A percentile compares a stretch with the other conserved stretches of the same genome.
phyloP scores from a whole-genome alignment of 2,888 invertebrate species.

The Spisula solida region DNA sequence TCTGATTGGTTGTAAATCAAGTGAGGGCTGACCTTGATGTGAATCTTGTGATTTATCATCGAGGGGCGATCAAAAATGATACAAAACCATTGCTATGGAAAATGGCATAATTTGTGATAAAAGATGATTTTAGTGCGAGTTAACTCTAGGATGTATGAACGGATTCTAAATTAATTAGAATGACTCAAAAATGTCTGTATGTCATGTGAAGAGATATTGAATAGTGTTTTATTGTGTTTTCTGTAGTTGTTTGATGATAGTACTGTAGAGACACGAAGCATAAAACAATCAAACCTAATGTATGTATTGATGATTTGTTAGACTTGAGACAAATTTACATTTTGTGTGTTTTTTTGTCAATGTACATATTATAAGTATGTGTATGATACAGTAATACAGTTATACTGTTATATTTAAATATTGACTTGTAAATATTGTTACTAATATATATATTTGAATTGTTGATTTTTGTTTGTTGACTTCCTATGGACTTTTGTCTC shows the following conservation, averaged over 20 bases:
- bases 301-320: background rate
- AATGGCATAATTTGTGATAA: conserved; percentile 22
- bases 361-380: background rate
- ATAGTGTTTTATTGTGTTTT: background rate
- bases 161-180: background rate
- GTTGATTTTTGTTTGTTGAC: conserved; percentile 13
- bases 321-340: background rate
- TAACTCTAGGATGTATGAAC: background rate
- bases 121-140: background rate
- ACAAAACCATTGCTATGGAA: background rate
- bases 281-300: background rate
- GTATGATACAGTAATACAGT: background rate
- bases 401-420: background rate
- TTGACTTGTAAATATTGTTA: conserved; percentile 12
- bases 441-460: conserved; percentile 23
- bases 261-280: background rate
- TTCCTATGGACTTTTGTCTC: conserved; percentile 23
- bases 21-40: background rate
- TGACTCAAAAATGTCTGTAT: background rate
- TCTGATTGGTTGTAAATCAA: background rate
- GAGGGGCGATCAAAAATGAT: background rate
- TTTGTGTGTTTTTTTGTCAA: background rate
- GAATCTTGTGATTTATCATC: background rate
- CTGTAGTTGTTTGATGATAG: conserved; percentile 5
- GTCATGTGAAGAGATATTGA: background rate